A percentile compares a stretch with the other conserved stretches of the same genome.
phyloP scores from a whole-genome alignment of 2,888 invertebrate genomes.

The Sialis lutaria region DNA sequence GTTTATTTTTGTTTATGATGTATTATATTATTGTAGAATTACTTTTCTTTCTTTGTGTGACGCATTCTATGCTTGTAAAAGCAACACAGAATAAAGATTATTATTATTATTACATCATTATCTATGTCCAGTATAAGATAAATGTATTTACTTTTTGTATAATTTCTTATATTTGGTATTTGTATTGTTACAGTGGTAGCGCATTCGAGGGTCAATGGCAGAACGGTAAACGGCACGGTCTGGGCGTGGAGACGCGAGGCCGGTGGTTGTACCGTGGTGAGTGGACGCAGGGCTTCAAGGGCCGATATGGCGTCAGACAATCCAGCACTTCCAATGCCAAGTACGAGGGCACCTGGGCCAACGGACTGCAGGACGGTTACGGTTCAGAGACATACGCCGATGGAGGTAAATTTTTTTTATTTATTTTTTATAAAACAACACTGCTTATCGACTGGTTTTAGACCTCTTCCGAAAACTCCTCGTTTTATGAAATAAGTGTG shows the following conservation, averaged over 20 bases:
- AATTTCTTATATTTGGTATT: conserved; percentile 4
- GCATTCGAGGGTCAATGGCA: conserved; percentile 99
- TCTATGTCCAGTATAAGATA: too few species aligned
- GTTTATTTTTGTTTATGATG: too few species aligned
- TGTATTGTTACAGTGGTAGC: conserved; percentile 57
- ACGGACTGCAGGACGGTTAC: conserved; percentile 97
- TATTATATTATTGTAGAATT: too few species aligned
- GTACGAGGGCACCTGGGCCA: conserved; percentile 98
- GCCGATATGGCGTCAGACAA: conserved; percentile 93
- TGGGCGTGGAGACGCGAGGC: conserved; percentile 93
- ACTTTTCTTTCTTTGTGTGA: too few species aligned
- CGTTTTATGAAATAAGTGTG: too few species aligned
- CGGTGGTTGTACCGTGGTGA: conserved; percentile 96
- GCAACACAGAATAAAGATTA: too few species aligned
- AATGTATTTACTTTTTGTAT: neutral
- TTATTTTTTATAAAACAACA: neutral
- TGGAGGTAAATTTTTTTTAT: conserved; percentile 58
- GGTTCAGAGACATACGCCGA: conserved; percentile 99
- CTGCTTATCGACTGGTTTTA: too few species aligned
- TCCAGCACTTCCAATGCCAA: conserved; percentile 89
- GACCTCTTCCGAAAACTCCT: too few species aligned
- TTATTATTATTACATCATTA: too few species aligned
- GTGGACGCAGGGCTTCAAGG: conserved; percentile 98
- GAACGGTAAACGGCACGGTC: conserved; percentile 94
- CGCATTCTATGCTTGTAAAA: too few species aligned